A percentile compares a stretch with the other conserved stretches of the same genome.
Evolutionary conservation across 2,797 vertebrate genomes (phyloP).

Genomic region (Vireo griseus): DNA sequence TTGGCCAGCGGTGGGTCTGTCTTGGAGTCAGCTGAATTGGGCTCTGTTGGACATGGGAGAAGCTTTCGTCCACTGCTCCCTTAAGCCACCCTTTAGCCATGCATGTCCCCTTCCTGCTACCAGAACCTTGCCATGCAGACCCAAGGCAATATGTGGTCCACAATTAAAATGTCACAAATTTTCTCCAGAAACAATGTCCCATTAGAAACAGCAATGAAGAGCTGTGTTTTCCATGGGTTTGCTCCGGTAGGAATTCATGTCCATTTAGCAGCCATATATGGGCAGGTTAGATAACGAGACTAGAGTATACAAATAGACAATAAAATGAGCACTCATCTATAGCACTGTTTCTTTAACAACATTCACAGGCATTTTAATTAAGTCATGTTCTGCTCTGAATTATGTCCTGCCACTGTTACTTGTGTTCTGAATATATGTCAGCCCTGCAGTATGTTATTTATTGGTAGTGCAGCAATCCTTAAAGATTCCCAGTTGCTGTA

Average conservation of each 20-base stretch:
- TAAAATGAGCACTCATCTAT: background rate
- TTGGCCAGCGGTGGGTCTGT: background rate
- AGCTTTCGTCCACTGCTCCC: background rate
- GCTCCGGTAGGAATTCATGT: background rate
- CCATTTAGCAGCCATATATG: background rate
- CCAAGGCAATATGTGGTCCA: background rate
- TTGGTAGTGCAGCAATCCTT: background rate
- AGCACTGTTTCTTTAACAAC: background rate
- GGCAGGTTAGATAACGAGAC: background rate
- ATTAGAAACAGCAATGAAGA: background rate
- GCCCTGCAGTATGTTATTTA: background rate
- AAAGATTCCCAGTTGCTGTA: background rate
- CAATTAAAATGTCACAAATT: background rate
- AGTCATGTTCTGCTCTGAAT: background rate
- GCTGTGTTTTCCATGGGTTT: background rate
- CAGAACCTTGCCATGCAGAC: background rate
- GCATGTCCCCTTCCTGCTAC: background rate
- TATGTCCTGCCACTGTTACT: background rate
- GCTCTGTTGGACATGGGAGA: background rate
- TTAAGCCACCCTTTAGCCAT: background rate
- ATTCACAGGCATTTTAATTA: constrained; percentile 7
- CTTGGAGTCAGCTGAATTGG: background rate
- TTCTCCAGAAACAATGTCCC: background rate
- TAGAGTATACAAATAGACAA: background rate
- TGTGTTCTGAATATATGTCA: background rate